Conservation (phyloP, 2,797 vertebrate species). For the Tinamus major region DNA sequence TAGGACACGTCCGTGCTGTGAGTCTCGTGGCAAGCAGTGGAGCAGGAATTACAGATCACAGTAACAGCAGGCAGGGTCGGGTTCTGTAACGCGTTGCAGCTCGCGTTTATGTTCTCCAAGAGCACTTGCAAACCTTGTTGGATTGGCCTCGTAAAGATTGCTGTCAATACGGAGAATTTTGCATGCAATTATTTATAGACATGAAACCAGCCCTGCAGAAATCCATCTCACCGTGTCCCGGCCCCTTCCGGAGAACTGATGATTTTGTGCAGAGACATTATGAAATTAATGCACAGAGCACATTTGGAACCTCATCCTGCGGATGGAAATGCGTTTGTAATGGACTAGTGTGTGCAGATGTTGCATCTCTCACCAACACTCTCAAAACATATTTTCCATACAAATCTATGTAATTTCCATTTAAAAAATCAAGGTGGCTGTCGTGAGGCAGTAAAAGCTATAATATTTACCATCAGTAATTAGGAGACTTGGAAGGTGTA, state of each 20-base stretch:
- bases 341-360: neutral
- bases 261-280: fast-evolving
- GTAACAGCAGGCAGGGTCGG: neutral
- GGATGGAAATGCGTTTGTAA: too few relatives aligned
- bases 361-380: neutral
- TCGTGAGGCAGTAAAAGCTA: neutral
- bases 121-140: neutral
- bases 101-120: neutral
- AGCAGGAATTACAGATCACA: neutral
- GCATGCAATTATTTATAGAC: neutral
- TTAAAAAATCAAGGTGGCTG: neutral
- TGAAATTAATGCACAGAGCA: neutral
- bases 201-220: neutral
- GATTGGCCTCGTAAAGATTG: fast-evolving
- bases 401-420: neutral
- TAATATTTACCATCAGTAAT: constrained; percentile 16
- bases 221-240: fast-evolving
- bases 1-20: neutral
- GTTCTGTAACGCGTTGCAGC: neutral
- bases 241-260: neutral
- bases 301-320: neutral
- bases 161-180: fast-evolving
- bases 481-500: constrained; percentile 17
- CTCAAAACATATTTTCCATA: neutral
- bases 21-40: neutral